These are phyloP conservation scores for Bradysia coprophila DNA, from an alignment of 1,140 invertebrate species.

Conservation along the genomic window DNA sequence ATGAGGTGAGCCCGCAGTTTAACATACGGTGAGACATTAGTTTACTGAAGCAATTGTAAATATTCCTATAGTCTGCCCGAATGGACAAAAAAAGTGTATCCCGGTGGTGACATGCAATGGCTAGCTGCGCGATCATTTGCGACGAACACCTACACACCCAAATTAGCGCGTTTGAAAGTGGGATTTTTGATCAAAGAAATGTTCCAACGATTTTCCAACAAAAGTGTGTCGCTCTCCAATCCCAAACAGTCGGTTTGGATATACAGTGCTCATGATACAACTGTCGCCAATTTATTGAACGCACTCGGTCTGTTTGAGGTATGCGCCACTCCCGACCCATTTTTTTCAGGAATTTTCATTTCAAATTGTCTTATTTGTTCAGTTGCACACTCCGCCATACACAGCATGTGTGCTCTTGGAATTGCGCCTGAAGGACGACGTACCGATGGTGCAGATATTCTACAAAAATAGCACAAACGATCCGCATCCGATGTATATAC, in stretches of 20 bases:
- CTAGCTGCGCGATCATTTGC: conserved; percentile 31
- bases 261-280: conserved; percentile 71
- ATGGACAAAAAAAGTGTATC: conserved; percentile 42
- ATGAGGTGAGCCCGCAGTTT: conserved; percentile 3
- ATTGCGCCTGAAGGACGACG: conserved; percentile 26
- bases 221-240: conserved; percentile 18
- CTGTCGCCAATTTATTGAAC: conserved; percentile 54
- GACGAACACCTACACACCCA: conserved; percentile 26
- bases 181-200: conserved; percentile 50
- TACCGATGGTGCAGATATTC: conserved; percentile 27
- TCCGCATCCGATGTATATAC: conserved; percentile 30
- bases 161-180: conserved; percentile 31
- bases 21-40: background rate
- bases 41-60: background rate
- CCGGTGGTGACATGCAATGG: conserved; percentile 24
- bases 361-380: conserved; percentile 1
- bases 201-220: conserved; percentile 31
- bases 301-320: conserved; percentile 51
- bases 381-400: conserved; percentile 47
- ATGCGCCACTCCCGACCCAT: background rate
- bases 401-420: conserved; percentile 53
- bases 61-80: conserved; percentile 33
- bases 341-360: background rate
- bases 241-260: conserved; percentile 44
- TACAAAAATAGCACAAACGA: conserved; percentile 38